Evolutionary conservation across 1,140 invertebrate species (phyloP).

Genomic region (Aphis gossypii): DNA sequence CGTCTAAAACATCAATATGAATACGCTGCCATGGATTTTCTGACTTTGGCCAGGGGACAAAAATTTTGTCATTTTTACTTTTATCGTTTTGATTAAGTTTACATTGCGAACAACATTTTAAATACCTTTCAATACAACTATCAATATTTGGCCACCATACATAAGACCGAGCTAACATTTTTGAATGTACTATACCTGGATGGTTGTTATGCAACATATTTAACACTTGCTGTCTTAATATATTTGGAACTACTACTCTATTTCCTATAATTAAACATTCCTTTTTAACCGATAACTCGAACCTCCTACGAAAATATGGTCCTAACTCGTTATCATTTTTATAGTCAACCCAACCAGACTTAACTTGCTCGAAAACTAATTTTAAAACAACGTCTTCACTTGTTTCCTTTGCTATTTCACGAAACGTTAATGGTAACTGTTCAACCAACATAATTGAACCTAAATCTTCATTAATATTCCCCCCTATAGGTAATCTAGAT

Average conservation of each 20-base stretch:
- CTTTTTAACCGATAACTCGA: conserved; percentile 3
- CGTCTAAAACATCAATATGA: conserved; percentile 22
- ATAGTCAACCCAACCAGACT: background rate
- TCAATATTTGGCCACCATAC: conserved; percentile 1
- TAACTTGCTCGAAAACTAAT: background rate
- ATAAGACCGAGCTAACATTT: conserved; percentile 40
- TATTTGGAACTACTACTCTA: conserved; percentile 57
- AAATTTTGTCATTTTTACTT: background rate
- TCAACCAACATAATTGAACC: conserved; percentile 35
- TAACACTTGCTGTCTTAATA: conserved; percentile 38
- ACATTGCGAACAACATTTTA: background rate
- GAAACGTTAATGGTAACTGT: conserved; percentile 40
- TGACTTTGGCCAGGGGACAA: background rate
- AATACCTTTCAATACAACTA: too few relatives aligned
- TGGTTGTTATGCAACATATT: conserved; percentile 56
- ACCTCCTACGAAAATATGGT: background rate
- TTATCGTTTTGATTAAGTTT: conserved; percentile 60
- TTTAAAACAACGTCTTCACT: background rate
- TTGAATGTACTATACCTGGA: conserved; percentile 56
- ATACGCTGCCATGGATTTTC: background rate
- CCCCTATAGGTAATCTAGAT: background rate
- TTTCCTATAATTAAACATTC: conserved; percentile 29
- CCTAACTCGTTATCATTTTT: background rate
- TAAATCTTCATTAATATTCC: background rate
- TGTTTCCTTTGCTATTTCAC: background rate